Conservation (phyloP, 2,888 invertebrate species). For the Macroteleia sp. region DNA sequence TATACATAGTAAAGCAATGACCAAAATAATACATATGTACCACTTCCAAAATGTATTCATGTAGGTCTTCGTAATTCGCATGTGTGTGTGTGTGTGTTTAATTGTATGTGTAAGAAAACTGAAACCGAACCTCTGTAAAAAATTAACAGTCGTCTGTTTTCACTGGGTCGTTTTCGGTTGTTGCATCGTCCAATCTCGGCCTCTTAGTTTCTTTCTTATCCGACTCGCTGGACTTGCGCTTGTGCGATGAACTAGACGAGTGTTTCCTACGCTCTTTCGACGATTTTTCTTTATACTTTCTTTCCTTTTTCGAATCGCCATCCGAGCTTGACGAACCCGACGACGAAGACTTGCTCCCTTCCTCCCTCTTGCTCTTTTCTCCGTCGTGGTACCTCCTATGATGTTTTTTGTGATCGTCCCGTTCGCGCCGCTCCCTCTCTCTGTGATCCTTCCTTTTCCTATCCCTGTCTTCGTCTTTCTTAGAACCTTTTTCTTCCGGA, state of each 20-base stretch:
- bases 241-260: constrained; percentile 43
- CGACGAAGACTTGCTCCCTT: constrained; percentile 35
- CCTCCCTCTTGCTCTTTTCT: constrained; percentile 20
- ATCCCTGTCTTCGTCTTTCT: constrained; percentile 72
- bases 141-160: constrained; percentile 29
- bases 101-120: not conserved
- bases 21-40: too few species aligned
- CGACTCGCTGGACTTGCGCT: constrained; percentile 44
- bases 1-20: too few species aligned
- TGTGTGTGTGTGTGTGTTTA: too few species aligned
- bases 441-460: constrained; percentile 58
- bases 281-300: constrained; percentile 36
- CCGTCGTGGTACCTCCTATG: constrained; percentile 45
- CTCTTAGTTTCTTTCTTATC: constrained; percentile 48
- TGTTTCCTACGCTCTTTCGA: constrained; percentile 55
- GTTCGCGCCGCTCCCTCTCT: constrained; percentile 58
- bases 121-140: constrained; percentile 2
- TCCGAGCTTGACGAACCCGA: constrained; percentile 54
- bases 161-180: too few species aligned
- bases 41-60: too few species aligned
- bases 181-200: too few species aligned
- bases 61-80: too few species aligned
- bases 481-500: constrained; percentile 23
- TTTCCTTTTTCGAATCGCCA: constrained; percentile 37
- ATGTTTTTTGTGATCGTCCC: constrained; percentile 48